Evolutionary conservation across 2,888 invertebrate species (phyloP).

Genomic region (Clitarchus hookeri): DNA sequence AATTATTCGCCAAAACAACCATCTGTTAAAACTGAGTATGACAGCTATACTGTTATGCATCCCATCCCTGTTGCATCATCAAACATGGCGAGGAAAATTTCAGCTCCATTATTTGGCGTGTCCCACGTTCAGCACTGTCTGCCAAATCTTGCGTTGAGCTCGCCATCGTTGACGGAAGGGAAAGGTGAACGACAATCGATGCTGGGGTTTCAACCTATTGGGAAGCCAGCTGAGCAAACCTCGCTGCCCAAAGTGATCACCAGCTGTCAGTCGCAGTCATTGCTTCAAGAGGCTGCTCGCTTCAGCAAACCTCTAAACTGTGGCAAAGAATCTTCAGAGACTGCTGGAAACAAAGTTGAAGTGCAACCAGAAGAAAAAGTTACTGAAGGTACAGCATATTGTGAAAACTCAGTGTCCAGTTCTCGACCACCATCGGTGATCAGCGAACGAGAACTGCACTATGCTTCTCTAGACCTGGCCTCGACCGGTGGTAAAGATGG

Average conservation of each 20-base stretch:
- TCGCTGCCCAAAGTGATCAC: background rate
- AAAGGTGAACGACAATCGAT: background rate
- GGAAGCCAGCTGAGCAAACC: background rate
- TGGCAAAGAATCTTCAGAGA: background rate
- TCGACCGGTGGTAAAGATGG: conserved; percentile 49
- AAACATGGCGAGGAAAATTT: conserved; percentile 33
- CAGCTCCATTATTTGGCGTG: conserved; percentile 28
- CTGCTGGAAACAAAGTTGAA: background rate
- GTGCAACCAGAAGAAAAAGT: background rate
- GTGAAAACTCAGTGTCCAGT: conserved; percentile 3
- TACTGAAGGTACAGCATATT: background rate
- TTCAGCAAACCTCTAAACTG: background rate
- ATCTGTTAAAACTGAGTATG: conserved; percentile 50
- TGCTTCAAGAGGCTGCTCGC: background rate
- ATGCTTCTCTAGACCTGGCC: conserved; percentile 68
- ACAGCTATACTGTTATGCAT: conserved; percentile 44
- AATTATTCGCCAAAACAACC: conserved; percentile 33
- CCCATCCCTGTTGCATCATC: conserved; percentile 37
- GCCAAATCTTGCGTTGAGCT: conserved; percentile 15
- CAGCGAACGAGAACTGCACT: conserved; percentile 60
- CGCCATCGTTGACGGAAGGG: conserved; percentile 20
- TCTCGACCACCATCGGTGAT: conserved; percentile 38
- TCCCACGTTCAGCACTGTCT: conserved; percentile 17
- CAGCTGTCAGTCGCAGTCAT: background rate
- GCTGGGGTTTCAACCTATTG: background rate